These are phyloP conservation scores for Apodemia duryi DNA, from an alignment of 2,888 invertebrate species.

Conservation along the genomic window DNA sequence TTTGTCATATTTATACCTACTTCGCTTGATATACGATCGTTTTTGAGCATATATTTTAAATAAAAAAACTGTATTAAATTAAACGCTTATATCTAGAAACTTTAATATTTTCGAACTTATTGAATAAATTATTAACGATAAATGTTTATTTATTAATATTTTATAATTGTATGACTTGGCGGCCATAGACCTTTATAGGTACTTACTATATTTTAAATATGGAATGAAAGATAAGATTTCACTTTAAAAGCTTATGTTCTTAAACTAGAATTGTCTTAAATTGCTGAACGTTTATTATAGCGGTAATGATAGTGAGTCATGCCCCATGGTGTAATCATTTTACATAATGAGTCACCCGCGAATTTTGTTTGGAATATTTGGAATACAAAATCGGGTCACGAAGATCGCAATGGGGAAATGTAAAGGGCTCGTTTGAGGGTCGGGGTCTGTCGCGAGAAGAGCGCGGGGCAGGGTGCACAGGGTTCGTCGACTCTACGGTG, in stretches of 20 bases:
- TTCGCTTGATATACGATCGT: no score
- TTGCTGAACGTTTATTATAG: background rate
- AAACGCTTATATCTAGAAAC: background rate
- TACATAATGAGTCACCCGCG: constrained; percentile 18
- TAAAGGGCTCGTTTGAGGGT: constrained; percentile 46
- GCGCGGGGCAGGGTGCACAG: constrained; percentile 41
- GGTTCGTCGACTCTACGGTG: constrained; percentile 73
- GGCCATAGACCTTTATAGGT: no score
- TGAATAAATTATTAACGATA: background rate
- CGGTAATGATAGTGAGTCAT: constrained; percentile 12
- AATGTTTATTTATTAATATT: background rate
- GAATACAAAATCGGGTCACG: constrained; percentile 60
- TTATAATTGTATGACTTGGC: no score
- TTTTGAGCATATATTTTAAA: no score
- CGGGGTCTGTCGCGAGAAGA: constrained; percentile 31
- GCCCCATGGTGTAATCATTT: background rate
- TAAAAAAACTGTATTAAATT: background rate
- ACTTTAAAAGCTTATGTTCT: background rate
- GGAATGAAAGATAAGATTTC: no score
- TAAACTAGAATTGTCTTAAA: constrained; percentile 13
- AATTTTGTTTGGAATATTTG: constrained; percentile 31
- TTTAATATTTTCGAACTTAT: background rate
- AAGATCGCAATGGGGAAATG: constrained; percentile 52
- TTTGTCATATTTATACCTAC: background rate
- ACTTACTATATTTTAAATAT: no score